These are phyloP conservation scores for Toxotes chatareus DNA, from an alignment of 2,113 vertebrate species.

Conservation along the genomic window DNA sequence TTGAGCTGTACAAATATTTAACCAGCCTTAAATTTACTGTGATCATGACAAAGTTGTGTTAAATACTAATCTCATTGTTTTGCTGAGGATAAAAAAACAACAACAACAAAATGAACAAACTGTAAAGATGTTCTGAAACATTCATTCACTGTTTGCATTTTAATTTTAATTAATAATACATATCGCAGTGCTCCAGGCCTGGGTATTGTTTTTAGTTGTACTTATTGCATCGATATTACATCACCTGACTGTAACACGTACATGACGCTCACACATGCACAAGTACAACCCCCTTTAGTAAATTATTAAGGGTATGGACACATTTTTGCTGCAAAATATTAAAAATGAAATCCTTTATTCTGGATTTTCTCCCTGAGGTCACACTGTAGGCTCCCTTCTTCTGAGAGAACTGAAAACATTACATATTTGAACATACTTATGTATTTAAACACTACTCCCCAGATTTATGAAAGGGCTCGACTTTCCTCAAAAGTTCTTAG, in stretches of 20 bases:
- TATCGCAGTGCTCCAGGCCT: neutral
- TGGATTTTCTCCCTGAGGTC: slow-evolving; percentile 21
- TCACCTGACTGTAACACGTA: slow-evolving; percentile 34
- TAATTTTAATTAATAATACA: slow-evolving; percentile 20
- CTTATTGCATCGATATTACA: slow-evolving; percentile 58
- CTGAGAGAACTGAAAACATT: neutral
- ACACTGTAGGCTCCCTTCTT: neutral
- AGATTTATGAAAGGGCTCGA: neutral
- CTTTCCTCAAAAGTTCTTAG: neutral
- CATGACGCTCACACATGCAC: neutral
- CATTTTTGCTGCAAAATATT: slow-evolving; percentile 28
- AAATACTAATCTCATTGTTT: neutral
- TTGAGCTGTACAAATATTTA: slow-evolving; percentile 14
- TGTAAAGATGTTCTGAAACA: slow-evolving; percentile 23
- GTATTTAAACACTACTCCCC: neutral
- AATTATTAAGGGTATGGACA: slow-evolving; percentile 40
- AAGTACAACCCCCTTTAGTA: neutral
- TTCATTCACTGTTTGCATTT: slow-evolving; percentile 4
- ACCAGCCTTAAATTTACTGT: neutral
- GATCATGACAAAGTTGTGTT: neutral
- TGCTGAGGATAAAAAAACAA: neutral
- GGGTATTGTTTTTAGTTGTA: slow-evolving; percentile 24
- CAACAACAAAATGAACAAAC: neutral
- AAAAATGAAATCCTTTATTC: slow-evolving; percentile 38
- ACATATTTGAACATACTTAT: neutral